phyloP scores from a whole-genome alignment of 92 coral and sea anemone species.

The Isaurus tuberculatus region DNA sequence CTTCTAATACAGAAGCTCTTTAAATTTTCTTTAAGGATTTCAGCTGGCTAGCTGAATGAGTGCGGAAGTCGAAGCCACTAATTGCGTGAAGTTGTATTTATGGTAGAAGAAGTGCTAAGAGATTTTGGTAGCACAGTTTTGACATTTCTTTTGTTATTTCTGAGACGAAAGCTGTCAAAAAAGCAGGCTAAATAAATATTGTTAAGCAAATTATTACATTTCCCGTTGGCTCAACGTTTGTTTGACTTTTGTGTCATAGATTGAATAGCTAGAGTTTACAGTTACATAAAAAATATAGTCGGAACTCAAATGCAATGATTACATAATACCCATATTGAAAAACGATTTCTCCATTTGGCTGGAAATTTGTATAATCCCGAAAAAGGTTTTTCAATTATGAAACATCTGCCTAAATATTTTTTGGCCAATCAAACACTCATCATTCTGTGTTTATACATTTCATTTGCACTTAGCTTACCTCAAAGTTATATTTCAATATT shows the following conservation, averaged over 20 bases:
- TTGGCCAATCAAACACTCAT: background rate
- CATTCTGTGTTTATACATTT: background rate
- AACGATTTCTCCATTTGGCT: background rate
- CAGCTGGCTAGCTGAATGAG: background rate
- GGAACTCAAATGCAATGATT: background rate
- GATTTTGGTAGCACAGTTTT: background rate
- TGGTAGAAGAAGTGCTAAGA: background rate
- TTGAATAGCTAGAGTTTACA: background rate
- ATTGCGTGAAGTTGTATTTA: background rate
- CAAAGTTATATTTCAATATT: background rate
- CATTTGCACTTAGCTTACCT: background rate
- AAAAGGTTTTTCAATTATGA: no score
- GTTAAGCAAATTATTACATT: background rate
- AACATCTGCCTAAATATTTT: no score
- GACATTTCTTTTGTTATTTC: constrained; percentile 10
- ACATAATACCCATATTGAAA: background rate
- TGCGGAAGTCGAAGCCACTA: background rate
- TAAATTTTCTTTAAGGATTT: background rate
- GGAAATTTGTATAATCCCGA: no score
- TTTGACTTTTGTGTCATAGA: background rate
- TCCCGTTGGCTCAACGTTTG: background rate
- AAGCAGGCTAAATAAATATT: constrained; percentile 5
- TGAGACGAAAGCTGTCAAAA: constrained; percentile 4
- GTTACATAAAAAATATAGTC: background rate
- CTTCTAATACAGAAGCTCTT: background rate